Conservation (phyloP, 2,888 invertebrate species). For the Cheilosia grossa region DNA sequence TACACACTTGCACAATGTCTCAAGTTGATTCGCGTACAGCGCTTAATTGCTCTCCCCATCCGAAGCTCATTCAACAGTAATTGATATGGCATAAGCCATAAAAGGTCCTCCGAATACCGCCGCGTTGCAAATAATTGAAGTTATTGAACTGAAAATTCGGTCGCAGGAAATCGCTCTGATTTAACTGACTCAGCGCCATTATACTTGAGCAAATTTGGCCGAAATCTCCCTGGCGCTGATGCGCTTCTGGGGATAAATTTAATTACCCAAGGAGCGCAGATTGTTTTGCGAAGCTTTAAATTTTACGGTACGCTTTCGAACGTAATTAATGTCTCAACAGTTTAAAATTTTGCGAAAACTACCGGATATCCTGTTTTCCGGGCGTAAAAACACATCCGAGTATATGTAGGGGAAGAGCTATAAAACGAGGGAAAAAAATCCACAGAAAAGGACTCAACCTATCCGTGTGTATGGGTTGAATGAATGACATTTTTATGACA, state of each 20-base stretch:
- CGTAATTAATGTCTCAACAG: constrained; percentile 49
- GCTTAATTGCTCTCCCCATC: neutral
- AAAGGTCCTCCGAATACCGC: constrained; percentile 22
- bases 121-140: constrained; percentile 61
- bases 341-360: constrained; percentile 32
- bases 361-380: constrained; percentile 13
- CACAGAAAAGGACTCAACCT: neutral
- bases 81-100: constrained; percentile 61
- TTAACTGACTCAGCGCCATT: constrained; percentile 53
- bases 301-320: constrained; percentile 36
- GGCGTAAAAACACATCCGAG: constrained; percentile 6
- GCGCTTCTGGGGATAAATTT: constrained; percentile 30
- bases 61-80: constrained; percentile 38
- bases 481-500: constrained; percentile 66
- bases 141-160: constrained; percentile 72
- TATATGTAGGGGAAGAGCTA: constrained; percentile 17
- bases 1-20: constrained; percentile 3
- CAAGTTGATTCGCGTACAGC: neutral
- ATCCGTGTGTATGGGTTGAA: constrained; percentile 16
- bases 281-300: constrained; percentile 49
- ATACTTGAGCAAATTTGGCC: constrained; percentile 61
- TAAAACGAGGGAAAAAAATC: constrained; percentile 22
- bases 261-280: constrained; percentile 61
- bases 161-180: constrained; percentile 60
- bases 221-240: neutral